Percentiles rank a stretch among this genome's conserved stretches.
Evolutionary conservation across 2,113 vertebrate species (phyloP).

Genomic region (Semnornis frantzii): DNA sequence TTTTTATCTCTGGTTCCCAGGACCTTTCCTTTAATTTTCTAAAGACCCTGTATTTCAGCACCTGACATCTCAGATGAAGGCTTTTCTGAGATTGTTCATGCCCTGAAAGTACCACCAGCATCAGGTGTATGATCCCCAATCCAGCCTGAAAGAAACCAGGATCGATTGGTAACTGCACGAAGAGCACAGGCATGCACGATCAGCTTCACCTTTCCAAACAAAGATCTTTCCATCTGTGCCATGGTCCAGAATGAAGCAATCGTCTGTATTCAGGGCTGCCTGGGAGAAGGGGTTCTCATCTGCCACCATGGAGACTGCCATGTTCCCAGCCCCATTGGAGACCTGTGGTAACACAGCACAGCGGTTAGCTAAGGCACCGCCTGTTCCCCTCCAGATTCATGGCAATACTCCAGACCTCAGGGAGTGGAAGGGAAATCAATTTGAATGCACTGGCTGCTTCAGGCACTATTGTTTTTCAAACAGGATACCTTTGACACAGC

Average conservation of each 20-base stretch:
- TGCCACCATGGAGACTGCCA: conserved; percentile 89
- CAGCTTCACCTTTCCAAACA: conserved; percentile 89
- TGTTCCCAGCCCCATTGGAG: conserved; percentile 85
- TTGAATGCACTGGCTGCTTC: not conserved
- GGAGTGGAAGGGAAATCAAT: not conserved
- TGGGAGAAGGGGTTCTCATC: conserved; percentile 96
- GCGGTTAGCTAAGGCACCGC: not conserved
- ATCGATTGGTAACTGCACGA: not conserved
- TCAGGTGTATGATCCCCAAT: not conserved
- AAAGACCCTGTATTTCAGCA: not conserved
- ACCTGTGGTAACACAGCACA: conserved; percentile 75
- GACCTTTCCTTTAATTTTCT: not conserved
- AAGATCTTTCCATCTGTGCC: conserved; percentile 94
- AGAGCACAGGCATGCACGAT: not conserved
- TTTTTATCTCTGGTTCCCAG: not conserved
- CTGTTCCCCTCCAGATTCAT: not conserved
- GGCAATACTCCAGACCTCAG: not conserved
- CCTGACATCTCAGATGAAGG: not conserved
- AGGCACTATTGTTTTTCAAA: conserved; percentile 20
- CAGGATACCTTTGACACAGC: conserved; percentile 4
- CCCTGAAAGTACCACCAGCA: not conserved
- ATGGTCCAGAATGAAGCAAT: conserved; percentile 97
- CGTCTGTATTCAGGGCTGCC: conserved; percentile 85
- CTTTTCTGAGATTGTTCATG: not conserved
- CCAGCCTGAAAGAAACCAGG: not conserved